Conservation (phyloP, 2,797 vertebrate genomes). For the Acrossocheilus fasciatus region DNA sequence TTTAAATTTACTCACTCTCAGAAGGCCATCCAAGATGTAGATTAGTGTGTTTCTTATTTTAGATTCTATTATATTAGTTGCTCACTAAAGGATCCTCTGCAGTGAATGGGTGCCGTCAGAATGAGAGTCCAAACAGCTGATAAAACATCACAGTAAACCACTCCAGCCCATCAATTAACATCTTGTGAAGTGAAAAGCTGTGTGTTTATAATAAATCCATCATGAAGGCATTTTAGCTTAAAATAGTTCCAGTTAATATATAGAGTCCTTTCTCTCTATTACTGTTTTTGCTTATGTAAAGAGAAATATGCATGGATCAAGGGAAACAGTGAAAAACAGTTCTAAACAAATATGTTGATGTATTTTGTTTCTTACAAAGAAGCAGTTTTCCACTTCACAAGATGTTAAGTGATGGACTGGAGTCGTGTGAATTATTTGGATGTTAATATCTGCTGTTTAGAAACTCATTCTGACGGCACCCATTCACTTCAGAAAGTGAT, state of each 20-base stretch:
- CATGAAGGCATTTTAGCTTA: background rate
- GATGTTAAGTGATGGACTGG: background rate
- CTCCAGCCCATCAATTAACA: background rate
- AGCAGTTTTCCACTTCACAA: background rate
- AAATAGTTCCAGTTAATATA: background rate
- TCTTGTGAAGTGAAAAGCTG: background rate
- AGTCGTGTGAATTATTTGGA: background rate
- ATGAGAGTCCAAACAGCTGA: background rate
- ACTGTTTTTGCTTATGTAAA: background rate
- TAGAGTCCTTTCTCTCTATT: background rate
- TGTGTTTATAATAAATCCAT: background rate
- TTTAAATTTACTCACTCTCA: background rate
- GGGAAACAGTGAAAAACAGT: too few species aligned
- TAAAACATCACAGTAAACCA: background rate
- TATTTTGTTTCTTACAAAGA: background rate
- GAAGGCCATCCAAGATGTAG: background rate
- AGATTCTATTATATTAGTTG: background rate
- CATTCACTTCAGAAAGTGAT: background rate
- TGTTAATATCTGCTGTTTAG: background rate
- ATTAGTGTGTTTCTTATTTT: background rate
- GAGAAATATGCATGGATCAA: too few species aligned
- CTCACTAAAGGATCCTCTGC: background rate
- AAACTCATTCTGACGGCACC: background rate
- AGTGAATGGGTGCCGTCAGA: background rate
- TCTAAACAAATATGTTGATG: background rate